Conservation (phyloP, 2,888 invertebrate genomes). For the Platycheirus albimanus region DNA sequence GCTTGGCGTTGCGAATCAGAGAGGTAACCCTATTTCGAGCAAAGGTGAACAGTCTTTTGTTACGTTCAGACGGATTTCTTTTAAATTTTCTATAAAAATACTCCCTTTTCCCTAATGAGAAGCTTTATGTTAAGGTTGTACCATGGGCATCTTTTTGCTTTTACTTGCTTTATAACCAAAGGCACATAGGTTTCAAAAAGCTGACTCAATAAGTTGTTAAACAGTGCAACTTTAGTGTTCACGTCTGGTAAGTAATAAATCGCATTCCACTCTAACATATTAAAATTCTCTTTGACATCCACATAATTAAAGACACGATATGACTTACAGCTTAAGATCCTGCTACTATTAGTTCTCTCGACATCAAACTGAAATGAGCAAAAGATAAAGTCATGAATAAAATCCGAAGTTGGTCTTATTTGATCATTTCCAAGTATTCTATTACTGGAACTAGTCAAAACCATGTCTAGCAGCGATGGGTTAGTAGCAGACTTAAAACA, state of each 20-base stretch:
- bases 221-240: neutral
- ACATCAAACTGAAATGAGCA: no score
- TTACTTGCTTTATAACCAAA: no score
- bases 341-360: neutral
- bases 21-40: conserved; percentile 1
- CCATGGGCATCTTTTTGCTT: no score
- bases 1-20: no score
- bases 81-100: no score
- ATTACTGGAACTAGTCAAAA: neutral
- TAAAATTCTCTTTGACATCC: neutral
- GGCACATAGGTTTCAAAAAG: no score
- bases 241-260: neutral
- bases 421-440: no score
- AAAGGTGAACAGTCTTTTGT: neutral
- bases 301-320: neutral
- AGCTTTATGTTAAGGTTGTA: neutral
- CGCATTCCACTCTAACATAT: neutral
- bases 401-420: no score
- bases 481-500: neutral
- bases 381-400: no score
- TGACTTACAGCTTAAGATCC: neutral
- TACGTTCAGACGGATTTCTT: no score
- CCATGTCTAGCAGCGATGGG: no score
- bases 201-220: no score
- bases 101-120: neutral